A percentile compares a stretch with the other conserved stretches of the same genome.
phyloP scores from a whole-genome alignment of 2,797 vertebrate species.

The Calcarius lapponicus region DNA sequence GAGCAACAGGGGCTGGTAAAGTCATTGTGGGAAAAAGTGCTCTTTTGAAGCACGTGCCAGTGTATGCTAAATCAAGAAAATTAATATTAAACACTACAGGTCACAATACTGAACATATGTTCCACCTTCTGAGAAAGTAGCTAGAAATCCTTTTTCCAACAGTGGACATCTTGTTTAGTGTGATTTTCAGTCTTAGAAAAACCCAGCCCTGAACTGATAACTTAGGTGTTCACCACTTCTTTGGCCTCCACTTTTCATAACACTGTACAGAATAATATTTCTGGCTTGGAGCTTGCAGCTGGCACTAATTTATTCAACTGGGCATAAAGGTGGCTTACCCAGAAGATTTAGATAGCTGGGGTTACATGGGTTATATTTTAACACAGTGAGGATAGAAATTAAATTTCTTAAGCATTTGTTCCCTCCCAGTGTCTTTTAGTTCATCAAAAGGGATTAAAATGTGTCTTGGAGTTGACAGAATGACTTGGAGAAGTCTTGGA shows the following conservation, averaged over 20 bases:
- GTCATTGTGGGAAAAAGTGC: neutral
- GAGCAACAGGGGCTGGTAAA: conserved; percentile 24
- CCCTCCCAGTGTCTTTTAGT: neutral
- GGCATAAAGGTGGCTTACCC: neutral
- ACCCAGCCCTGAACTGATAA: neutral
- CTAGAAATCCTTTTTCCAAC: neutral
- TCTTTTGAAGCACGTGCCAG: conserved; percentile 32
- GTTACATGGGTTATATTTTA: neutral
- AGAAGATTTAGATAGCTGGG: neutral
- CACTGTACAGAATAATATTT: neutral
- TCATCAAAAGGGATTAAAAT: neutral
- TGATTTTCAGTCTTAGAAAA: neutral
- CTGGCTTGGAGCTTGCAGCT: neutral
- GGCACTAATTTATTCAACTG: neutral
- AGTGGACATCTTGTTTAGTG: neutral
- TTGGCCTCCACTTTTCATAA: neutral
- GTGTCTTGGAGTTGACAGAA: neutral
- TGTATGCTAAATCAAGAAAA: neutral
- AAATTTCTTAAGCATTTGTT: neutral
- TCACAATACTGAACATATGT: neutral
- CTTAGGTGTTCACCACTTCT: neutral
- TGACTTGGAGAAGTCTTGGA: neutral
- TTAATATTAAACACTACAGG: conserved; percentile 31
- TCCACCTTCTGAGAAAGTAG: neutral
- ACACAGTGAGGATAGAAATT: neutral